These are phyloP conservation scores for Podarcis muralis DNA, from an alignment of 2,113 vertebrate species.

Conservation along the genomic window DNA sequence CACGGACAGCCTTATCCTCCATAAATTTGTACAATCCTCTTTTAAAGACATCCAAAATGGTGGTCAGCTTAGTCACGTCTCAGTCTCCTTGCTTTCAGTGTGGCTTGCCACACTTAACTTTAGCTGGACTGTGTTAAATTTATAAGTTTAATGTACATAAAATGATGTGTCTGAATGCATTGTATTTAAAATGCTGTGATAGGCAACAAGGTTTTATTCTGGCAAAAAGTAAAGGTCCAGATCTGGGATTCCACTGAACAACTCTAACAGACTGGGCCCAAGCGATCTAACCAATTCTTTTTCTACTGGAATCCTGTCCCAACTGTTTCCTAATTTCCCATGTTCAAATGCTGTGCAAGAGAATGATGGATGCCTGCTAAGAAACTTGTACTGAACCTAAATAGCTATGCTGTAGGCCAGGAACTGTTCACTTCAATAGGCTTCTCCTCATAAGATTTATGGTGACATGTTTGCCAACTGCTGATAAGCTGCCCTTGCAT, in stretches of 20 bases:
- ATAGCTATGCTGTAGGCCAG: neutral
- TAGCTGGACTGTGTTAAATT: no score
- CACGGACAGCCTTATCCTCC: no score
- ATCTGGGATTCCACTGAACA: no score
- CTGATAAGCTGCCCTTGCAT: slow-evolving; percentile 22
- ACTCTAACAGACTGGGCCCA: no score
- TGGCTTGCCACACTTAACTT: neutral
- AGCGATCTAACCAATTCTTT: neutral
- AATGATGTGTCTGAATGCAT: no score
- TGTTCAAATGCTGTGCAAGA: neutral
- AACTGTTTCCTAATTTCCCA: neutral
- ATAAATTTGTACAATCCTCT: no score
- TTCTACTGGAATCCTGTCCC: neutral
- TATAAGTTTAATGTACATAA: no score
- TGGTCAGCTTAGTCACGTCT: neutral
- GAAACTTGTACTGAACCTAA: neutral
- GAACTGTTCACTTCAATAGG: neutral
- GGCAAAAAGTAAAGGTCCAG: no score
- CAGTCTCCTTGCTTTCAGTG: neutral
- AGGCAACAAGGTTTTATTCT: no score
- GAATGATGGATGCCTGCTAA: slow-evolving; percentile 9
- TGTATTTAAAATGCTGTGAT: no score
- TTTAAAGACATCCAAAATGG: no score
- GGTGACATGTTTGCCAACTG: slow-evolving; percentile 26
- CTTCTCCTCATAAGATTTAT: neutral